Base-by-base conservation (phyloP, 2,797 vertebrate genomes). In the Enteromius fasciolatus region DNA sequence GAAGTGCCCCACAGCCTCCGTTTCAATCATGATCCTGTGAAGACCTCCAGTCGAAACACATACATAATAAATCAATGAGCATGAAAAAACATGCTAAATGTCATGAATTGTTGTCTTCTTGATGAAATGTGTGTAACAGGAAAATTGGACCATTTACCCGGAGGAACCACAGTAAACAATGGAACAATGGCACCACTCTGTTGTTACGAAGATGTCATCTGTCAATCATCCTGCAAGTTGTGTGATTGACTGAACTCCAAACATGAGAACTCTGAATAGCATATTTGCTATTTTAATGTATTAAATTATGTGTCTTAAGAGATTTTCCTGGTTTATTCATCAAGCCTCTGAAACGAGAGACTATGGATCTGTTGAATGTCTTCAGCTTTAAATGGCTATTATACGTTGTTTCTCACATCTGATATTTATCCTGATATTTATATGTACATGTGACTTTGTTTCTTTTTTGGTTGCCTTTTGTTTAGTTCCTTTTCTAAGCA, bases 161-260 rank as follows among this genome's bases (percentile, higher is more conserved):
- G 78, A 81, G 83, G 93, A 94, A 93, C 91, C 90, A 78, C 82
- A 83, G 92, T 90, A 90, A 90, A 90, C 89, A 91, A 92, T 93
- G 91, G 92, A 88, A 91, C 83, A 81, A 77, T 67, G 82, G 91
- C 88, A 90, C 90, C 69, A 54, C 50, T 75, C 70, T 90, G 86
- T 94, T 93, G 90, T 91, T 91, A 87, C 83, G 85, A 83, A 82
- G 86, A 88, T 88, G 90, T 91, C 90, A 93, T 92, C 91, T 89
- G 92, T 86, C 89, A 89, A 90, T 91, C 87, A 92, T 84, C 76
- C 92, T 92, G 92, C 90, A 92, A 92, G 92, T 93, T 94, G 92
- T 90, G 91, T 94, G 92, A 94, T 92, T 95, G 94, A 90, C 91
- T 94, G 94, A 91, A 92, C 91, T 92, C 88, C 93, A 91, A 94